Conservation (phyloP, 2,888 invertebrate genomes). For the Abrostola tripartita region DNA sequence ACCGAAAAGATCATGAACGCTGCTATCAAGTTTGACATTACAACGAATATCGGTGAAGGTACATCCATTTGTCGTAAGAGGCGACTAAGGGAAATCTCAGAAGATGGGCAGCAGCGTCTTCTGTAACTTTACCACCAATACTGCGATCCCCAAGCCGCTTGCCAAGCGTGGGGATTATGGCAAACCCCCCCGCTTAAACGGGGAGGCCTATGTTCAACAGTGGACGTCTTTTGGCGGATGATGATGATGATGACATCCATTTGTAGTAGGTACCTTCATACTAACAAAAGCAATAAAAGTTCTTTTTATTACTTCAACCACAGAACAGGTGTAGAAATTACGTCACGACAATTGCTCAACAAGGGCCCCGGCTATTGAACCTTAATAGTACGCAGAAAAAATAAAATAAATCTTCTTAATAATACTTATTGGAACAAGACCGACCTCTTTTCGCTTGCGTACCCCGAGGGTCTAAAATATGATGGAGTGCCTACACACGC, state of each 20-base stretch:
- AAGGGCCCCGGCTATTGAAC: conserved; percentile 47
- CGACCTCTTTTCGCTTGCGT: conserved; percentile 51
- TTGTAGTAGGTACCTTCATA: not conserved
- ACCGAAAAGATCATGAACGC: not conserved
- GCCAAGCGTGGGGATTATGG: no score
- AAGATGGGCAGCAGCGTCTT: no score
- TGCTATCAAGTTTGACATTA: not conserved
- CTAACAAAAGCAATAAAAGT: conserved; percentile 5
- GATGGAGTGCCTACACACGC: conserved; percentile 53
- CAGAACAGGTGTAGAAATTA: conserved; percentile 28
- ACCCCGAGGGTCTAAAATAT: conserved; percentile 51
- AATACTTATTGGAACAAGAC: conserved; percentile 53
- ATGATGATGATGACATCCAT: no score
- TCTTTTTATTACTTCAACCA: not conserved
- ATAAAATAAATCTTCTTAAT: conserved; percentile 50
- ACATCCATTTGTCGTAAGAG: no score
- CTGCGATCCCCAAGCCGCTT: no score
- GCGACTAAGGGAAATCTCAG: no score
- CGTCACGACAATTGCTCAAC: conserved; percentile 34
- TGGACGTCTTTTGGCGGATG: no score
- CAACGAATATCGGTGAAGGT: conserved; percentile 3
- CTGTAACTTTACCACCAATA: no score
- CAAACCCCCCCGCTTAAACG: no score
- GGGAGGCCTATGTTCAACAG: no score
- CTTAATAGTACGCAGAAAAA: conserved; percentile 39